phyloP scores from a whole-genome alignment of 2,888 invertebrate species.

The Proisotoma minuta region DNA sequence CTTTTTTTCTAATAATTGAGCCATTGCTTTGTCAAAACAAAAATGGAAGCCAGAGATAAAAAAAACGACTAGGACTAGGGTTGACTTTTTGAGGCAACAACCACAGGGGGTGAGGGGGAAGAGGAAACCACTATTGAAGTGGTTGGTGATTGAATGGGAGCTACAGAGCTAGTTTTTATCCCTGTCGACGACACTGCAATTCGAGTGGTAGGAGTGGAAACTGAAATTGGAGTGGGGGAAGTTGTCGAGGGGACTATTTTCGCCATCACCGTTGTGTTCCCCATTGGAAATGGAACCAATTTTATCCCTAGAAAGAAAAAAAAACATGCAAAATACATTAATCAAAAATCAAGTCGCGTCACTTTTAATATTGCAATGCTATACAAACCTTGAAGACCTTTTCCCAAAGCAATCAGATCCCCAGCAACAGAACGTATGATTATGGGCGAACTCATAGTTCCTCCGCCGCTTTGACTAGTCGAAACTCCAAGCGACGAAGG shows the following conservation, averaged over 20 bases:
- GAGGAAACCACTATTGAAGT: no score
- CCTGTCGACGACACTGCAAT: not conserved
- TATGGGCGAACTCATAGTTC: slow-evolving; percentile 32
- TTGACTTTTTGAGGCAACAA: no score
- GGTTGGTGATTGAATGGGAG: not conserved
- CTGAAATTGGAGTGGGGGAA: not conserved
- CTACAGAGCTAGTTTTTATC: not conserved
- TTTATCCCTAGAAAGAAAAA: slow-evolving; percentile 38
- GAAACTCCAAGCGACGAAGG: not conserved
- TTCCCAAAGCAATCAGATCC: slow-evolving; percentile 40
- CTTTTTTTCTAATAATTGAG: no score
- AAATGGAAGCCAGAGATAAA: not conserved
- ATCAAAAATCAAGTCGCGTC: slow-evolving; percentile 1
- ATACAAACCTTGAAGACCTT: slow-evolving; percentile 36
- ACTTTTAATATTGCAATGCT: not conserved
- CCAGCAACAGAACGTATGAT: slow-evolving; percentile 43
- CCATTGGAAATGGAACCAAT: slow-evolving; percentile 39
- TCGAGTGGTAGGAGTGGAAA: not conserved
- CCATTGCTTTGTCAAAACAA: no score
- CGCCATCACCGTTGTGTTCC: slow-evolving; percentile 41
- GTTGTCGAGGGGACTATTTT: slow-evolving; percentile 35
- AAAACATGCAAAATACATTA: not conserved
- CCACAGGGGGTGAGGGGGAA: no score
- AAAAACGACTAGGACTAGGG: no score
- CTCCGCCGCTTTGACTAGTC: not conserved